Percentiles rank a stretch among this genome's conserved stretches.
Conservation (phyloP, 37 sponge, comb jelly and placozoan species). For the Aplysina aerophoba region DNA sequence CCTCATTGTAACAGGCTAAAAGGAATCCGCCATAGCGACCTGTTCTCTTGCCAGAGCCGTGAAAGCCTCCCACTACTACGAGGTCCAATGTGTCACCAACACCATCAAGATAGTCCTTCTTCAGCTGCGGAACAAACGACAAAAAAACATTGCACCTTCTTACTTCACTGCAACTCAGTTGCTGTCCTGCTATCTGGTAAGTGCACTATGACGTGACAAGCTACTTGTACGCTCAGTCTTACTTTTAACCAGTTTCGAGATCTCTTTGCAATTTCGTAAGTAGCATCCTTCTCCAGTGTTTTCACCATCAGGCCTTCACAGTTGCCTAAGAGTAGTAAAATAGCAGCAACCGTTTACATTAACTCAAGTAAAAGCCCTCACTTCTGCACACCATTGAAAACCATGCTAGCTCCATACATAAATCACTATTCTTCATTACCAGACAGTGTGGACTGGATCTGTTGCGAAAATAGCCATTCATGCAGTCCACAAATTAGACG, state of each 20-base stretch:
- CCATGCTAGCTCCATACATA: no score
- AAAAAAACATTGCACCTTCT: not conserved
- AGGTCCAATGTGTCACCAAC: slow-evolving; percentile 96
- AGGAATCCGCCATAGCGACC: slow-evolving; percentile 96
- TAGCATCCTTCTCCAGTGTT: slow-evolving; percentile 90
- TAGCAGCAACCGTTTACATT: not conserved
- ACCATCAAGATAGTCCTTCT: slow-evolving; percentile 99
- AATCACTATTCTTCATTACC: no score
- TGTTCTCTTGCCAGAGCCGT: slow-evolving; percentile 94
- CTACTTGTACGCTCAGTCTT: not conserved
- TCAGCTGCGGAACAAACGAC: slow-evolving; percentile 61
- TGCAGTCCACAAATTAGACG: no score
- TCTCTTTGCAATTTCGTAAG: slow-evolving; percentile 96
- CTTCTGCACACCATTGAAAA: not conserved
- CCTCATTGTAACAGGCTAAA: slow-evolving; percentile 95
- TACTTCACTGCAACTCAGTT: no score
- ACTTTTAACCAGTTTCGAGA: slow-evolving; percentile 99
- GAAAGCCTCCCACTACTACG: slow-evolving; percentile 94
- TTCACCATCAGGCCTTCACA: slow-evolving; percentile 99
- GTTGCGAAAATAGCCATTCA: no score
- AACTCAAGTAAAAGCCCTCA: no score
- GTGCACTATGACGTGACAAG: not conserved
- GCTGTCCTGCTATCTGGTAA: not conserved
- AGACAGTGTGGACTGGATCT: no score
- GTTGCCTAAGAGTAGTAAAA: slow-evolving; percentile 62